Base-by-base conservation (phyloP, 2,113 vertebrate genomes). In the Casuarius casuarius region DNA sequence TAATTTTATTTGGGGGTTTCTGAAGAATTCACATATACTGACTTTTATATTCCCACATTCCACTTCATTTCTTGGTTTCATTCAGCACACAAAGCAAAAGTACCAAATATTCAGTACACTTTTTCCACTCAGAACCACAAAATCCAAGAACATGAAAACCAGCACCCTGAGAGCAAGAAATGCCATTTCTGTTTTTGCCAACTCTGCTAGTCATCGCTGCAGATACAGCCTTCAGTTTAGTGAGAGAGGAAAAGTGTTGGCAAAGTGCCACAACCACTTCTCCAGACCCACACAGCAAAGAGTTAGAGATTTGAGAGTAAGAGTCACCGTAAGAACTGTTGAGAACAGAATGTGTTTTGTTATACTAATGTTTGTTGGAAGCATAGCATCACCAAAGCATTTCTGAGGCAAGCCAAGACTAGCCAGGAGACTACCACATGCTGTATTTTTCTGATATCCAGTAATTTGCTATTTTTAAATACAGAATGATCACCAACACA, bases 361-460 rank as follows among this genome's bases (percentile, higher is more conserved):
- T 89, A 38, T 54, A 77, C 70, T 85, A 89, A 59, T 86, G 63
- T 87, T 96, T 97, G 91, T 61, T 96, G 97, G 95, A 95, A 97
- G 54, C n/a, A 78, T 5, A 95, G 89, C 93, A 77, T 95, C 96
- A 97, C 96, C 92, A 77, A 95, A 94, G 96, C 88, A 97, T 94
- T 93, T 96, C 83, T 90, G 96, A 97, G 92, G 90, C 88, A 96
- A 98, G 97, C 85, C 96, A 94, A 91, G 93, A 56, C 70, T 90
- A 95, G 72, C 93, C 96, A 93, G 92, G 71, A 96, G 95, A 94
- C 23, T 84, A 86, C 56, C 52, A n/a, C 73, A 65, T 52, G 66
- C 4, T 16, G 18, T 63, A 91, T 83, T 97, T 95, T 96, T 86
- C 91, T 89, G 90, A 90, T 91, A 96, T 96, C 94, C 81, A 90